These are phyloP conservation scores for Lepilemur ruficaudatus DNA, from an alignment of 2,797 vertebrate genomes.

Conservation along the genomic window DNA sequence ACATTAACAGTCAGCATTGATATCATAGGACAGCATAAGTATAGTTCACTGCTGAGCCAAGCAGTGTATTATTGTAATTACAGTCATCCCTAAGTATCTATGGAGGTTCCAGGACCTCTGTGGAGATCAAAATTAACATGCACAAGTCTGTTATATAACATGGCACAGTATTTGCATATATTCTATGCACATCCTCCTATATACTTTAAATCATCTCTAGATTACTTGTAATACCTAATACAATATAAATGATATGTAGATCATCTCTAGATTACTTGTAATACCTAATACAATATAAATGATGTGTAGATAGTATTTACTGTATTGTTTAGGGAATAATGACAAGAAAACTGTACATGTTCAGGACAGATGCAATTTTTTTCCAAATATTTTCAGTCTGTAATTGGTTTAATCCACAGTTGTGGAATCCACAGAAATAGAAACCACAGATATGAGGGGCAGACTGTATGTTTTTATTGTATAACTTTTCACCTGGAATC, in stretches of 20 bases:
- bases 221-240: neutral
- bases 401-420: neutral
- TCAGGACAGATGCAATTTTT: neutral
- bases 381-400: neutral
- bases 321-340: neutral
- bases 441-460: neutral
- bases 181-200: neutral
- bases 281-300: neutral
- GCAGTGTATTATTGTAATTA: neutral
- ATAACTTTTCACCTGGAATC: neutral
- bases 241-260: too few relatives aligned
- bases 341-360: neutral
- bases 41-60: neutral
- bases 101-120: neutral
- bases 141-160: neutral
- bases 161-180: neutral
- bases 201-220: neutral
- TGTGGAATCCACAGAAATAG: neutral
- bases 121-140: neutral
- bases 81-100: neutral
- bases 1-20: neutral
- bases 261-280: too few relatives aligned
- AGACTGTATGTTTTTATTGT: neutral
- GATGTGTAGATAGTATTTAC: neutral
- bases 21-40: neutral